These are phyloP conservation scores for Branchipolynoe longqiensis DNA, from an alignment of 2,888 invertebrate species.

Conservation along the genomic window DNA sequence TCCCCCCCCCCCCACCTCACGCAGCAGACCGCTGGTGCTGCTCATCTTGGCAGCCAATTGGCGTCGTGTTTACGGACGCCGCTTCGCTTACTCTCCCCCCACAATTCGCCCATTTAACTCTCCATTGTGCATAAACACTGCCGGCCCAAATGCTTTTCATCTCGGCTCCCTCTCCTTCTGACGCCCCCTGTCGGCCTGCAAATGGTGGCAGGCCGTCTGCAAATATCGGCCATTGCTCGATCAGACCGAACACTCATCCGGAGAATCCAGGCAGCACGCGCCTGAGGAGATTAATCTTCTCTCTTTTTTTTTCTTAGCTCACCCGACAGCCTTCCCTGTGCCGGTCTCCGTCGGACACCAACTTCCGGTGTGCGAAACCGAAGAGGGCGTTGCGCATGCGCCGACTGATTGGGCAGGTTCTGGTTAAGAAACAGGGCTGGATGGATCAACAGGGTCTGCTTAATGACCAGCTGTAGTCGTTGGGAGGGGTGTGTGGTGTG, in stretches of 20 bases:
- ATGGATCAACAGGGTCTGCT: too few relatives aligned
- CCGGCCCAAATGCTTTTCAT: constrained; percentile 45
- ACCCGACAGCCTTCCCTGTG: too few relatives aligned
- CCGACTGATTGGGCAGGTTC: too few relatives aligned
- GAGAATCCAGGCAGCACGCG: constrained; percentile 14
- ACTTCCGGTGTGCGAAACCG: constrained; percentile 41
- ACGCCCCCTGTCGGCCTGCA: constrained; percentile 27
- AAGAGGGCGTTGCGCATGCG: constrained; percentile 1
- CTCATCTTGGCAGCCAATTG: constrained; percentile 53
- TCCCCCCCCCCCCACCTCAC: neutral
- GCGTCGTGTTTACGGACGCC: constrained; percentile 34
- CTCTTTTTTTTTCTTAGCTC: too few relatives aligned
- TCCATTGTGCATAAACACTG: constrained; percentile 56
- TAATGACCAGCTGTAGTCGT: too few relatives aligned
- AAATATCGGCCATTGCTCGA: constrained; percentile 50
- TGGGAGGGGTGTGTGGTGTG: too few relatives aligned
- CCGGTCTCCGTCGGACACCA: too few relatives aligned
- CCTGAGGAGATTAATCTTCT: constrained; percentile 34
- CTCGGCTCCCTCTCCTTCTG: constrained; percentile 49
- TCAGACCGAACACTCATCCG: constrained; percentile 46
- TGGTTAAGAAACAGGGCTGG: too few relatives aligned
- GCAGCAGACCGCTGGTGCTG: constrained; percentile 6
- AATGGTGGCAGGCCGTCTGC: constrained; percentile 15
- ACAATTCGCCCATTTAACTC: constrained; percentile 39
- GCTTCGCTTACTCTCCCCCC: constrained; percentile 18